phyloP scores from a whole-genome alignment of 2,888 invertebrate genomes.

The Platypus cylindrus region DNA sequence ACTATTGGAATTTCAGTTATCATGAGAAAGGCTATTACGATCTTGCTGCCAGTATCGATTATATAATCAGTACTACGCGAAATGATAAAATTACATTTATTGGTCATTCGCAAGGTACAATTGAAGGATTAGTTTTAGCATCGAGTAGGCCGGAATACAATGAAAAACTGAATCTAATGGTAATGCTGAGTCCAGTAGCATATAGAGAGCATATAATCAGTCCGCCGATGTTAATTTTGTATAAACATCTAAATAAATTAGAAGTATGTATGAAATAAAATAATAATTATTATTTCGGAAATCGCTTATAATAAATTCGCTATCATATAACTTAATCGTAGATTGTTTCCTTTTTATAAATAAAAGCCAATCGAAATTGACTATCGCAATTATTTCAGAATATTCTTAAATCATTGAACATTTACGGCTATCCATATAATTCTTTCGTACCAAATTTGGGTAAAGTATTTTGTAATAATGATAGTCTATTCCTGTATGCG shows the following conservation, averaged over 20 bases:
- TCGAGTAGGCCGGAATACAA: slow-evolving; percentile 48
- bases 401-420: not conserved
- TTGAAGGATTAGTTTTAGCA: slow-evolving; percentile 48
- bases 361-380: no score
- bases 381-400: no score
- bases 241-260: not conserved
- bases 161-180: slow-evolving; percentile 47
- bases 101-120: slow-evolving; percentile 54
- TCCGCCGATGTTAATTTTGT: not conserved
- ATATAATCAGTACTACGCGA: not conserved
- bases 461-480: slow-evolving; percentile 4
- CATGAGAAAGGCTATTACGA: slow-evolving; percentile 5
- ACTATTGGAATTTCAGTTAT: slow-evolving; percentile 4
- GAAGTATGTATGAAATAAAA: slow-evolving; percentile 2
- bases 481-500: not conserved
- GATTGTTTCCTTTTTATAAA: no score
- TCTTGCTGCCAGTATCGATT: slow-evolving; percentile 4
- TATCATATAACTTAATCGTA: no score
- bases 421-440: not conserved
- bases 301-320: no score
- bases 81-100: slow-evolving; percentile 26
- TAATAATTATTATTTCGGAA: not conserved
- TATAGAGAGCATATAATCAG: slow-evolving; percentile 4
- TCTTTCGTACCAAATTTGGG: not conserved
- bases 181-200: slow-evolving; percentile 49